phyloP scores from a whole-genome alignment of 2,113 vertebrate genomes.

The Hippolais icterina region DNA sequence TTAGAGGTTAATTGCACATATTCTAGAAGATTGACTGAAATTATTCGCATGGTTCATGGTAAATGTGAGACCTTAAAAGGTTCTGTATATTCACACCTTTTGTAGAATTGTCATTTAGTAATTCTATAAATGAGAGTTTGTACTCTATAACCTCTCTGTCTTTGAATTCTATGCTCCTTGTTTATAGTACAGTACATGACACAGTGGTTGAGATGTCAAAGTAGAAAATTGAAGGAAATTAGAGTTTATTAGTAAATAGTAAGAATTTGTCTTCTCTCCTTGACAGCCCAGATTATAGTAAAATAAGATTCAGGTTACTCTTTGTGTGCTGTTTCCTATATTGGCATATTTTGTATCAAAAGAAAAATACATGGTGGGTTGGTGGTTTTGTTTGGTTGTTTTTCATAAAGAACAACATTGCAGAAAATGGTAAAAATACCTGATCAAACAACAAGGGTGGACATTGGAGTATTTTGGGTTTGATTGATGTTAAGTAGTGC shows the following conservation, averaged over 20 bases:
- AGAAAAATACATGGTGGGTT: not conserved
- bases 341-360: not conserved
- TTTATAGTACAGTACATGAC: constrained; percentile 25
- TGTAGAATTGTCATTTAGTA: constrained; percentile 6
- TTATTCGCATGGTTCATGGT: not conserved
- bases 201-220: constrained; percentile 33
- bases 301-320: constrained; percentile 2
- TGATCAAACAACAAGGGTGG: constrained; percentile 20
- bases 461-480: not conserved
- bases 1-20: not conserved
- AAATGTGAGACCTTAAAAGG: constrained; percentile 23
- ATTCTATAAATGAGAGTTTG: constrained; percentile 49
- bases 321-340: constrained; percentile 12
- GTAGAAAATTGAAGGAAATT: constrained; percentile 54
- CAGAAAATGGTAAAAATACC: constrained; percentile 20
- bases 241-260: constrained; percentile 31
- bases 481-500: not conserved
- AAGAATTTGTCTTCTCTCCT: constrained; percentile 17
- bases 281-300: constrained; percentile 11
- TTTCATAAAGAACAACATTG: not conserved
- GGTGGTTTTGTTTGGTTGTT: not conserved
- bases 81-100: constrained; percentile 23
- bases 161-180: constrained; percentile 35
- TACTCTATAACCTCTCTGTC: constrained; percentile 33
- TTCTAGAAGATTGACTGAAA: not conserved